Percentiles rank a stretch among this genome's conserved stretches.
phyloP scores from a whole-genome alignment of 2,888 invertebrate genomes.

The Campaea margaritaria region DNA sequence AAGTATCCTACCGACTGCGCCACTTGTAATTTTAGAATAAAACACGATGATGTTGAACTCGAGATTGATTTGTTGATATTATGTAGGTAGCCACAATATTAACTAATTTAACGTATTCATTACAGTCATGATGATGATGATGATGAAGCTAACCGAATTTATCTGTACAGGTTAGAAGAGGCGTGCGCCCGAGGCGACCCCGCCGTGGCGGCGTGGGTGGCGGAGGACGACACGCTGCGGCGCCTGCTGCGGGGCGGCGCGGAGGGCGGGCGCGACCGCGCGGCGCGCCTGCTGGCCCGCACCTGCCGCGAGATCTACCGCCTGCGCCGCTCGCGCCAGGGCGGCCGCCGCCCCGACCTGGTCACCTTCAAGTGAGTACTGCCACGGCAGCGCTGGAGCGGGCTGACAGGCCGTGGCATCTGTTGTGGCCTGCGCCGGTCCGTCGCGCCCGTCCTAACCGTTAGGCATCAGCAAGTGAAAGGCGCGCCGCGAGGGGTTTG shows the following conservation, averaged over 20 bases:
- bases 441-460: no score
- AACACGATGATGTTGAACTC: no score
- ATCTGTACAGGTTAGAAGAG: constrained; percentile 88
- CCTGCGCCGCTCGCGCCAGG: constrained; percentile 93
- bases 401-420: no score
- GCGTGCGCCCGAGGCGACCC: constrained; percentile 93
- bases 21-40: no score
- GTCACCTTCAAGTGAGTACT: constrained; percentile 87
- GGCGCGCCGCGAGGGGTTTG: no score
- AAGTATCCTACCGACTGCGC: no score
- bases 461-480: no score
- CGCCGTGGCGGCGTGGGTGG: constrained; percentile 93
- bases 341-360: constrained; percentile 95
- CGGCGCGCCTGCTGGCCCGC: constrained; percentile 92
- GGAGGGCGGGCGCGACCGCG: constrained; percentile 88
- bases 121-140: background rate
- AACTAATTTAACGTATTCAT: no score
- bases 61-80: no score
- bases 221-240: constrained; percentile 94
- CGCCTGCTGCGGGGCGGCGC: constrained; percentile 82
- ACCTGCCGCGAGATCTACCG: constrained; percentile 97
- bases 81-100: no score
- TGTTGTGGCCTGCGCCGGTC: no score
- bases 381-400: background rate
- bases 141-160: background rate